Conservation (phyloP, 1,140 invertebrate genomes). For the Lutraria rhynchaena region DNA sequence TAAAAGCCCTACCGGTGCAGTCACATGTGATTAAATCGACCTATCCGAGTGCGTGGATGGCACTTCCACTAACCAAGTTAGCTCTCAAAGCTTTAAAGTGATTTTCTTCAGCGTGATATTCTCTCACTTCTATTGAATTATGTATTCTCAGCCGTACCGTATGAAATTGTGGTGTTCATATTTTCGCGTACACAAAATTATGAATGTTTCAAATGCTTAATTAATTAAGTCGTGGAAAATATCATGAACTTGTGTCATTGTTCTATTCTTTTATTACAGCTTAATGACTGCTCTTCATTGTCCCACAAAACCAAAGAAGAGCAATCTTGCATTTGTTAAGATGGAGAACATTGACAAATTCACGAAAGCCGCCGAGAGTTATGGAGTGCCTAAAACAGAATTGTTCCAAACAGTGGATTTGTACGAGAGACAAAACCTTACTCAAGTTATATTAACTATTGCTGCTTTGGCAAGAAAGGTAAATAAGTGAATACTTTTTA, state of each 20-base stretch:
- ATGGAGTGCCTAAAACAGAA: constrained; percentile 96
- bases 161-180: background rate
- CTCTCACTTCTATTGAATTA: too few species aligned
- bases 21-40: background rate
- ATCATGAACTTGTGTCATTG: background rate
- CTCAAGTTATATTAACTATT: constrained; percentile 96
- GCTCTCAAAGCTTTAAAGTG: background rate
- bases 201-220: background rate
- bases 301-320: constrained; percentile 56
- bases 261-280: constrained; percentile 54
- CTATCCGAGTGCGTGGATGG: background rate
- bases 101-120: background rate
- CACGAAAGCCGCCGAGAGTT: constrained; percentile 89
- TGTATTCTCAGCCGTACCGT: too few species aligned
- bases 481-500: constrained; percentile 63
- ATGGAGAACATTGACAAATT: constrained; percentile 99
- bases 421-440: constrained; percentile 97
- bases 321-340: constrained; percentile 76
- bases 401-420: constrained; percentile 98
- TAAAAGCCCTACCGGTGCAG: too few species aligned
- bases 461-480: constrained; percentile 98
- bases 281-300: constrained; percentile 65
- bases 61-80: background rate
- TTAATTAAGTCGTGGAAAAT: background rate
- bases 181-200: background rate